phyloP scores from a whole-genome alignment of 2,797 vertebrate genomes.

The Sparidentex hasta region DNA sequence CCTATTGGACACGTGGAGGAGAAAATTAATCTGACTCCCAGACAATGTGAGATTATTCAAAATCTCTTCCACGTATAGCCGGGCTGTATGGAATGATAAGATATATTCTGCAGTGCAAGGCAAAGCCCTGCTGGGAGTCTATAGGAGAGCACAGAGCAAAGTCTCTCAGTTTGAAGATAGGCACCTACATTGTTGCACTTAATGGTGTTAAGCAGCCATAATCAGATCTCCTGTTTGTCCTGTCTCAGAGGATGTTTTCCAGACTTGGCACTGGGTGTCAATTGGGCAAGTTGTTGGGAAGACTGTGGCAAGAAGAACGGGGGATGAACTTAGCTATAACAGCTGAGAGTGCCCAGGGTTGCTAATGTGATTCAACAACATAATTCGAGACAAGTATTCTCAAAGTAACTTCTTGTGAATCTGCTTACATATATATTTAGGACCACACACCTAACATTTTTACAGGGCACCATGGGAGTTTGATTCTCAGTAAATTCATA shows the following conservation, averaged over 20 bases:
- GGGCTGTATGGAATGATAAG: background rate
- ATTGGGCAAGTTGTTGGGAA: background rate
- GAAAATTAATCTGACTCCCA: constrained; percentile 31
- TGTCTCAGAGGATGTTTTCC: constrained; percentile 35
- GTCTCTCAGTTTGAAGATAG: background rate
- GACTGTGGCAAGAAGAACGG: background rate
- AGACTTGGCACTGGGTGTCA: constrained; percentile 1
- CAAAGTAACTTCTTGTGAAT: background rate
- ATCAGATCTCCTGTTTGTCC: constrained; percentile 41
- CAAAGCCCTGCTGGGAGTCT: background rate
- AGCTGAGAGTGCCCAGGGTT: background rate
- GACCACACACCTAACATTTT: background rate
- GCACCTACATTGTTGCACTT: constrained; percentile 7
- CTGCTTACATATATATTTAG: too few relatives aligned
- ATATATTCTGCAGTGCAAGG: background rate
- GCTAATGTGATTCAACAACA: background rate
- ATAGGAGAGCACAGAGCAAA: background rate
- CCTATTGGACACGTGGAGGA: constrained; percentile 8
- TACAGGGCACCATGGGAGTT: background rate
- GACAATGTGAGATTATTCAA: constrained; percentile 6
- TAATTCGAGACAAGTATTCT: background rate
- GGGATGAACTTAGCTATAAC: too few relatives aligned
- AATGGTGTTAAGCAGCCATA: constrained; percentile 41
- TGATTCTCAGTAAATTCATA: background rate
- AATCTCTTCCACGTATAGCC: background rate